Evolutionary conservation across 2,113 vertebrate species (phyloP), one percentile per base, ranked within the genome.

Genomic region (Cavia aperea): DNA sequence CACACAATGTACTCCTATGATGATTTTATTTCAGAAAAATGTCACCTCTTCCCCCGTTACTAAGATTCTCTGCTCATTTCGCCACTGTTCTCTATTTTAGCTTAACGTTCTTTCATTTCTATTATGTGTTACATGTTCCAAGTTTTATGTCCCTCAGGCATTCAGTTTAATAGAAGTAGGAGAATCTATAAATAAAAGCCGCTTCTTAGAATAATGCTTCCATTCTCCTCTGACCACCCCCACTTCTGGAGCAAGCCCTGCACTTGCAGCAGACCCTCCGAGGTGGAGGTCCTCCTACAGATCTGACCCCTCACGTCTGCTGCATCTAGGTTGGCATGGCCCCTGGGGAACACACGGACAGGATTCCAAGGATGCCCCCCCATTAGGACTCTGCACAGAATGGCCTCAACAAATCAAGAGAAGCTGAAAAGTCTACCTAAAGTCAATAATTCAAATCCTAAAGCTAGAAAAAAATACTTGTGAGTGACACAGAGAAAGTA

Each of bases 131-230:
- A 60, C 46, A 87, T 81, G 93, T 92, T 94, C 95, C 93, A 94
- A 96, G 89, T 92, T 96, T 93, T 94, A 95, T 81, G 93, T 96
- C 95, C 97, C 97, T 79, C 82, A 0, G 0, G 97, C 87, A 19
- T 86, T 96, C 78, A 4, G 93, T 93, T 82, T 95, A 96, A 96
- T 94, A 96, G 96, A 94, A 97, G 95, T 96, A 95, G n/a, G 15
- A 94, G 62, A 46, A 95, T 95, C 96, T 95, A 96, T 96, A 97
- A 97, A 97, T 97, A 95, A 96, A 94, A 95, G 93, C 95, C 77
- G 63, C 78, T 24, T 88, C 86, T 72, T 94, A 92, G 95, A 94
- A 96, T 94, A 96, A 92, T 14, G 33, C 92, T 95, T 90, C 60
- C 92, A 81, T 94, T 96, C 88, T 86, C 91, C 87, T 23, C 54